These are phyloP conservation scores for Scortum barcoo DNA, from an alignment of 2,113 vertebrate genomes.

Conservation along the genomic window DNA sequence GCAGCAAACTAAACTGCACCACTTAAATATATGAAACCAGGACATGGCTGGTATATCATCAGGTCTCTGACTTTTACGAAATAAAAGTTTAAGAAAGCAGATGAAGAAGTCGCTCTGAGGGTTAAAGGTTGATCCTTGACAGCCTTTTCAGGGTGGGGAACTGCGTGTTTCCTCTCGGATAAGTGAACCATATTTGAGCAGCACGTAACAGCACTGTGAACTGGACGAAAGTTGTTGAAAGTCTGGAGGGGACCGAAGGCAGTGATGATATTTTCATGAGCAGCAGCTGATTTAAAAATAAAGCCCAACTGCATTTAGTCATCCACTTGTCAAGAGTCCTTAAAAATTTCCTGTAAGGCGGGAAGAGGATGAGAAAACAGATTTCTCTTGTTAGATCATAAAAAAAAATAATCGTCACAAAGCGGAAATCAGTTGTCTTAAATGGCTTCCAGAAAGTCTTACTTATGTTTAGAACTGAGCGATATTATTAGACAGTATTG, in stretches of 20 bases:
- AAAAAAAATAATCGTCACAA: neutral
- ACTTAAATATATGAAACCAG: neutral
- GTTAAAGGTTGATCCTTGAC: neutral
- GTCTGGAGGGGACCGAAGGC: neutral
- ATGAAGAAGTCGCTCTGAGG: neutral
- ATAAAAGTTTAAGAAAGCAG: neutral
- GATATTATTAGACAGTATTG: neutral
- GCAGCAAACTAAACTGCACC: neutral
- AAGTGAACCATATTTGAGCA: neutral
- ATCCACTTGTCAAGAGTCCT: neutral
- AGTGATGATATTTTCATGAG: neutral
- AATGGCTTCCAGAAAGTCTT: neutral
- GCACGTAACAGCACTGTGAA: neutral
- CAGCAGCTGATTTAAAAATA: conserved; percentile 7
- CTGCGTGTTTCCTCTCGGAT: neutral
- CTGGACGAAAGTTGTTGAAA: neutral
- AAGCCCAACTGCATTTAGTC: neutral
- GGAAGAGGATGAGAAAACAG: neutral
- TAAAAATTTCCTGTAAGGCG: neutral
- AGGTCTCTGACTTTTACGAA: neutral
- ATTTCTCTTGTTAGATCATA: neutral
- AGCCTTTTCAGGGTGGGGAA: neutral
- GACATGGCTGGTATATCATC: neutral
- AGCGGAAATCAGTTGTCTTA: neutral
- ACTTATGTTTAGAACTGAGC: neutral